These are phyloP conservation scores for Squalus acanthias DNA, from an alignment of 2,797 vertebrate genomes.

Conservation along the genomic window DNA sequence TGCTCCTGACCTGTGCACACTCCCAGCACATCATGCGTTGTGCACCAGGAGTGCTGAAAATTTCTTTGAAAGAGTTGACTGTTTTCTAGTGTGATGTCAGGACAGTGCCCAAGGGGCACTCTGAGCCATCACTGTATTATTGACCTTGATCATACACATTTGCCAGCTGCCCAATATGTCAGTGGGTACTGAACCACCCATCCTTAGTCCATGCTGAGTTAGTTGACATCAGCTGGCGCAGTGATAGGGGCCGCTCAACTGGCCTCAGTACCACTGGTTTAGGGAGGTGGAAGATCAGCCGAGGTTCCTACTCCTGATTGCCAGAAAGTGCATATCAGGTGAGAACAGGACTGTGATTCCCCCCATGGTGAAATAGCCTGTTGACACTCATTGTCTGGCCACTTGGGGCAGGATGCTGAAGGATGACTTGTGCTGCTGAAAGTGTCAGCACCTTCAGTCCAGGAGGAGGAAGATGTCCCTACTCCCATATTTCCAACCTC, in stretches of 20 bases:
- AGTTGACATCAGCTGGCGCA: no score
- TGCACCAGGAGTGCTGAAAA: no score
- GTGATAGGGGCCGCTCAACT: not conserved
- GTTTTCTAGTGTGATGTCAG: not conserved
- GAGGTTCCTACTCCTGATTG: not conserved
- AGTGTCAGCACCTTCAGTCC: not conserved
- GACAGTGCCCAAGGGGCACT: no score
- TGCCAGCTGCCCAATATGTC: not conserved
- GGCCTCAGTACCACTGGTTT: not conserved
- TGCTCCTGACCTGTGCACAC: no score
- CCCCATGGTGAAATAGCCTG: not conserved
- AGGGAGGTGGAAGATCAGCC: not conserved
- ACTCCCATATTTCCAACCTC: slow-evolving; percentile 44
- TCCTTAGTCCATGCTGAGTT: not conserved
- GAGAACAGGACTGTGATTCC: not conserved
- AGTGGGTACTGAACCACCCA: no score
- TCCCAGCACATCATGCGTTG: no score
- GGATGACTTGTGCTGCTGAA: not conserved
- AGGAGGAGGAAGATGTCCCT: slow-evolving; percentile 55
- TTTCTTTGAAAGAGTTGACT: not conserved
- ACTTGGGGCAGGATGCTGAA: not conserved
- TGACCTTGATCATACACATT: not conserved
- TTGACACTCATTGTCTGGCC: not conserved
- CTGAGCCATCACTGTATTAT: not conserved
- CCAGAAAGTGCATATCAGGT: not conserved